Base-by-base conservation (phyloP, 1,140 invertebrate species). In the Diploscapter pachys region DNA sequence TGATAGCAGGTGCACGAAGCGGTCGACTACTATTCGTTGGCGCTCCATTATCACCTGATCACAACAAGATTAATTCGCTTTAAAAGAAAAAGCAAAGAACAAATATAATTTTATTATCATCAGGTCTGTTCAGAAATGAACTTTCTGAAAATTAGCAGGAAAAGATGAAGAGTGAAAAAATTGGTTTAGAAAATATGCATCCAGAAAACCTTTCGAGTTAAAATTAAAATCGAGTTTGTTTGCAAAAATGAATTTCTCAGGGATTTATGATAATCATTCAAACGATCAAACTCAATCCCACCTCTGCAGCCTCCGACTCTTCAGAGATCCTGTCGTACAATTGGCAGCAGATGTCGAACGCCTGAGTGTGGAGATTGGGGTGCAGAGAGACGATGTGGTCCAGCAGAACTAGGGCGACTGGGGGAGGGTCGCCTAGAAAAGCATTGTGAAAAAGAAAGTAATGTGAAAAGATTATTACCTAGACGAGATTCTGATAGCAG, bases 1-100 rank as follows among this genome's bases (percentile, higher is more conserved):
- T 83, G 93, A 94, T 4, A 99, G 85, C 61, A 99, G 87, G 88
- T 98, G 96, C 0, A 99, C 94, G 93, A 98, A 96, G 71, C 96
- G 89, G 86, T 99, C 96, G 49, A 99, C 87, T 71, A 98, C 89
- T 91, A 96, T 96, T 88, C 98, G 98, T 81, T 94, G 92, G 88
- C 98, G 91, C 87, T 98, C 94, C 81, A 99, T 88, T 90, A 95
- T 86, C 64, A 90, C 89, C 65, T 80, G 57, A 59, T 11, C 9
- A 59, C 31, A 9, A 9, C n/a, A 13, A 9, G 9, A 65, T 8
- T 9, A 48, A 1, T 31, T 31, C 31, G 31, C 1, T 31, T 31
- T 31, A 31, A 31, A 31, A 31, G 31, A 31, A 31, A 31, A 31
- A 31, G 31, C 31, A 31, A 31, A 31, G 31, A 65, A 65, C 9